A percentile compares a stretch with the other conserved stretches of the same genome.
Evolutionary conservation across 2,888 invertebrate species (phyloP).

Genomic region (Electrophaes corylata): DNA sequence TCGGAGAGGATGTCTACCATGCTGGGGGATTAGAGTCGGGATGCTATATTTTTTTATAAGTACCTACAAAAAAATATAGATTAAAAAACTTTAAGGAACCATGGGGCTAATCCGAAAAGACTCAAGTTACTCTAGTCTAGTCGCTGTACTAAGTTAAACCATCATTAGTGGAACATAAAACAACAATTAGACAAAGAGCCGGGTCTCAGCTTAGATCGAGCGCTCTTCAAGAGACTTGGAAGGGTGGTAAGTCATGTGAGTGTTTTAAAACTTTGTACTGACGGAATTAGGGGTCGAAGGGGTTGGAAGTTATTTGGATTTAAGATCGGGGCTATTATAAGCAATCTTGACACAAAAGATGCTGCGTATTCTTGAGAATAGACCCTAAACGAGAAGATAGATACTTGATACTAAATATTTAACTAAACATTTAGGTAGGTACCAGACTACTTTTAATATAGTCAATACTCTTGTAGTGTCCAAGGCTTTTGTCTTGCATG

Average conservation of each 20-base stretch:
- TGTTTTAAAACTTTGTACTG: constrained; percentile 87
- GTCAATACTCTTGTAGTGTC: too few species aligned
- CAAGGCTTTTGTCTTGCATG: too few species aligned
- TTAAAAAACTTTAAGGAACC: not conserved
- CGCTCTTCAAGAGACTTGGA: constrained; percentile 32
- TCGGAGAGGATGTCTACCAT: too few species aligned
- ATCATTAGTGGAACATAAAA: constrained; percentile 30
- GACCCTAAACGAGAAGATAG: too few species aligned
- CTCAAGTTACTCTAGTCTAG: constrained; percentile 5
- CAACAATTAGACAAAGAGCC: constrained; percentile 29
- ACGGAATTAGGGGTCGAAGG: constrained; percentile 46
- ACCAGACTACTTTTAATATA: too few species aligned
- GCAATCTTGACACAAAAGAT: constrained; percentile 14
- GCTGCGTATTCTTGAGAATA: not conserved
- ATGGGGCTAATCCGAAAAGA: constrained; percentile 9
- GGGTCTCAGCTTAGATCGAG: constrained; percentile 52
- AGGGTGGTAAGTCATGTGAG: constrained; percentile 51
- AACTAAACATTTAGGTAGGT: too few species aligned
- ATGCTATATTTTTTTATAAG: too few species aligned
- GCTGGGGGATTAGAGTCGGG: too few species aligned
- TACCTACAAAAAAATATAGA: too few species aligned
- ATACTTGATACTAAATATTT: too few species aligned
- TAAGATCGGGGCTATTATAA: constrained; percentile 36
- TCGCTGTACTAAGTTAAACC: constrained; percentile 22
- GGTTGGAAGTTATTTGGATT: constrained; percentile 23